Percentiles rank a stretch among this genome's conserved stretches.
These are phyloP conservation scores for Pangasius macronema DNA, from an alignment of 2,797 vertebrate genomes.

Conservation along the genomic window DNA sequence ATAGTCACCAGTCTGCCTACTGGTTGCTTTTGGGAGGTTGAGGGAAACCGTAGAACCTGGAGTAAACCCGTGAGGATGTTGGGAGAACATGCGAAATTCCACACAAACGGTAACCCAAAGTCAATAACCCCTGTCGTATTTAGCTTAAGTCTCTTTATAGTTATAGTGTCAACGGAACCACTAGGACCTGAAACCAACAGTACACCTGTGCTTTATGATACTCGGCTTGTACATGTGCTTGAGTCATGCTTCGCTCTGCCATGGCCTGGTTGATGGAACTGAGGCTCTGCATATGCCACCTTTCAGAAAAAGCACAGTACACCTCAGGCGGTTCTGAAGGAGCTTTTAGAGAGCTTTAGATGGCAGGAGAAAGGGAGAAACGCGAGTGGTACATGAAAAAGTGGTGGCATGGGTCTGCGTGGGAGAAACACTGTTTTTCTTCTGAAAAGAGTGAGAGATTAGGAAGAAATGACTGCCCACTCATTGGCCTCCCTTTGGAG, in stretches of 20 bases:
- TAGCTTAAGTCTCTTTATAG: too few species aligned
- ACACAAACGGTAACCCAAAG: neutral
- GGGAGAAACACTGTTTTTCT: constrained; percentile 54
- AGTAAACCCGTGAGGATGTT: neutral
- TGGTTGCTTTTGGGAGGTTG: neutral
- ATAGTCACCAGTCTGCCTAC: neutral
- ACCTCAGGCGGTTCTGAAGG: constrained; percentile 30
- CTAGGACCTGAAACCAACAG: too few species aligned
- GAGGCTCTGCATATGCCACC: neutral
- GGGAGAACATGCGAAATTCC: neutral
- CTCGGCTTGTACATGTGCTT: neutral
- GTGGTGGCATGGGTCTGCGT: constrained; percentile 51
- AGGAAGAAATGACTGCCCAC: constrained; percentile 56
- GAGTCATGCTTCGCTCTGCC: neutral
- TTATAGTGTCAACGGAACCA: too few species aligned
- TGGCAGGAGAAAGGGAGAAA: constrained; percentile 26
- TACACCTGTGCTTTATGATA: constrained; percentile 1
- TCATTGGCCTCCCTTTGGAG: constrained; percentile 50
- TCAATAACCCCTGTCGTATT: too few species aligned
- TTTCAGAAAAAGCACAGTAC: constrained; percentile 10
- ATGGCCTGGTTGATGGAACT: neutral
- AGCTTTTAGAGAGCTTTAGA: constrained; percentile 16
- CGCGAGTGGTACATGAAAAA: constrained; percentile 43
- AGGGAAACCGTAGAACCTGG: neutral
- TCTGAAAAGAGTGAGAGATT: constrained; percentile 54